Base-by-base conservation (phyloP, 2,888 invertebrate genomes). In the Erannis defoliaria region DNA sequence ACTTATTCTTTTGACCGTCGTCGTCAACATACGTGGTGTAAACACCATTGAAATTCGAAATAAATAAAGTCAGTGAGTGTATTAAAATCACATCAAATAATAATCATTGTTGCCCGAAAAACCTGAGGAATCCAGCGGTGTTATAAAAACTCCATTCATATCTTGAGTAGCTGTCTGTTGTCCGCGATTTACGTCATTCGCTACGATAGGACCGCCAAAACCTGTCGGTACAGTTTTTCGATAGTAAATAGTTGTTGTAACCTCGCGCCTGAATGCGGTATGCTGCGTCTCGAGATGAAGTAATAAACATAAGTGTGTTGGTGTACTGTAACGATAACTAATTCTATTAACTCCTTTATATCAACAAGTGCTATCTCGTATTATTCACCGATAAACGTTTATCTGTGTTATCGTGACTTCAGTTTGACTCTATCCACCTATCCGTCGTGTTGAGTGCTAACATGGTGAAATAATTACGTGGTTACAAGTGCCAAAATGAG, bases 141-240 rank as follows among this genome's bases (percentile, higher is more conserved):
- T 63, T 68, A 62, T 18, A 64, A 74, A 73, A 71, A 68, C 48
- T 56, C 60, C 62, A 73, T 70, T 73, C 67, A 67, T 77, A 75
- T 60, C 70, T 72, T 62, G 67, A 70, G 66, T 77, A 80, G 78
- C 70, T 68, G 74, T 8, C 26, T 26, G 26, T 26, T 26, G 4
- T 76, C 70, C 77, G 74, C 79, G 76, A 80, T 85, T 86, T 85
- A 80, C 90, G 88, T 89, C 88, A 89, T 81, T 72, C 75, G 72
- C 75, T 79, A 79, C 78, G 80, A 80, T 86, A 78, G 82, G 75
- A 74, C 73, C 79, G 73, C 81, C 78, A 82, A 88, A 90, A 90
- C 88, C 84, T 72, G 90, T 88, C 77, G 71, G 87, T 77, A 78
- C 74, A 79, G 88, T 89, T 89, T 90, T 89, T 80, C 80, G 72